A percentile compares a stretch with the other conserved stretches of the same genome.
These are phyloP conservation scores for Junonia oenone DNA, from an alignment of 2,888 invertebrate species.

Conservation along the genomic window DNA sequence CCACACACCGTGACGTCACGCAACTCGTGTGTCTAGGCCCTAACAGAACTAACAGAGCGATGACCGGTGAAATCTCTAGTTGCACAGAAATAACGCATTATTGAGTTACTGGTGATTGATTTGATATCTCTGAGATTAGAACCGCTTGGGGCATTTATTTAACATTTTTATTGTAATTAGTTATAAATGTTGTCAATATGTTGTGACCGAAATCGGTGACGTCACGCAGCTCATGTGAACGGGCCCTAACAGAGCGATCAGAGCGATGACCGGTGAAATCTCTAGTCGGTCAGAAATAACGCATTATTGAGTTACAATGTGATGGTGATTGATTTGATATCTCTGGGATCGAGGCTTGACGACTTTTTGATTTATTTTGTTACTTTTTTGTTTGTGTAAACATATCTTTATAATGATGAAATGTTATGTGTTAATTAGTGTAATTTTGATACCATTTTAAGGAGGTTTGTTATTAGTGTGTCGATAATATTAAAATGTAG, in stretches of 20 bases:
- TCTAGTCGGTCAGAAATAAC: conserved; percentile 2
- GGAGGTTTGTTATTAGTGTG: neutral
- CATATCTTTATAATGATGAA: neutral
- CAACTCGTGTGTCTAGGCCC: neutral
- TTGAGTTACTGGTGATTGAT: conserved; percentile 9
- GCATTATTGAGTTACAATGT: conserved; percentile 16
- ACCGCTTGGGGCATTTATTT: too few species aligned
- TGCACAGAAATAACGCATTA: conserved; percentile 5
- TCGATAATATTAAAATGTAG: too few species aligned
- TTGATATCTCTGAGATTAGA: neutral
- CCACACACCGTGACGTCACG: too few species aligned
- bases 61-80: conserved; percentile 17
- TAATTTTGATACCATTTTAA: too few species aligned
- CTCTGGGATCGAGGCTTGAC: neutral
- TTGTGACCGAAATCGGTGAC: too few species aligned
- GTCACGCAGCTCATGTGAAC: conserved; percentile 17
- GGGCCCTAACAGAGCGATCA: conserved; percentile 22
- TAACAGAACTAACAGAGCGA: conserved; percentile 9
- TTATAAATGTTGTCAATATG: too few species aligned
- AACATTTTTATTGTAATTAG: too few species aligned
- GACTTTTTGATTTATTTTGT: neutral
- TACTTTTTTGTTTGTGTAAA: neutral
- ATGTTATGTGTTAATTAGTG: too few species aligned
- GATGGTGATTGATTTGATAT: conserved; percentile 1
- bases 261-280: conserved; percentile 15